Base-by-base conservation (phyloP, 1,140 invertebrate species). In the Dufourea novaeangliae region DNA sequence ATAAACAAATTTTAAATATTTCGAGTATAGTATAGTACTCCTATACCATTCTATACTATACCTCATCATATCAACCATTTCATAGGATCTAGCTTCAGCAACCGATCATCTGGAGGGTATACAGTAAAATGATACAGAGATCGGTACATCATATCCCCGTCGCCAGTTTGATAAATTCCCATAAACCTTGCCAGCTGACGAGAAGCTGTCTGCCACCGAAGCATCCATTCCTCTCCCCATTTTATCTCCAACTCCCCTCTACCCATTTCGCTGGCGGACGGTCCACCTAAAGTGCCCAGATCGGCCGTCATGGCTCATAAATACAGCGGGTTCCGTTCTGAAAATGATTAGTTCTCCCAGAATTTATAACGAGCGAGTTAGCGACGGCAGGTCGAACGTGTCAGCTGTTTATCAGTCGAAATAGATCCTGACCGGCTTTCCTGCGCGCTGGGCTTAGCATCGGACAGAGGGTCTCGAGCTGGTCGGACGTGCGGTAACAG, bases 401-500 rank as follows among this genome's bases (percentile, higher is more conserved):
- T 83, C 81, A 72, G 71, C 71, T 84, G 78, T 84, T 77, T 80
- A 84, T 54, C 72, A 69, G 83, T 84, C 32, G 64, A 84, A 84
- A 84, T 84, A 84, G 83, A 84, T 72, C 61, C 61, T n/a, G 39
- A 44, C 29, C 69, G 70, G 62, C 17, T 27, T 78, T 66, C 41
- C 52, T 44, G 54, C 37, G 46, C n/a, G 54, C 22, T 8, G 52
- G 68, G 54, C 54, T 66, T 72, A 44, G 63, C 41, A 8, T 37
- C 34, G 61, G 41, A 25, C 44, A 71, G 70, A 71, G 66, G 27
- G 74, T 54, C 54, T 27, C 12, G 41, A 54, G 46, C 39, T 32
- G 52, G 67, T 46, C 74, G 74, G 76, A 86, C 70, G 75, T 78
- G 64, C 75, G 61, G 81, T 86, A 88, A 88, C 87, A 88, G 87